Evolutionary conservation across 2,888 invertebrate species (phyloP).

Genomic region (Byasa hedistus): DNA sequence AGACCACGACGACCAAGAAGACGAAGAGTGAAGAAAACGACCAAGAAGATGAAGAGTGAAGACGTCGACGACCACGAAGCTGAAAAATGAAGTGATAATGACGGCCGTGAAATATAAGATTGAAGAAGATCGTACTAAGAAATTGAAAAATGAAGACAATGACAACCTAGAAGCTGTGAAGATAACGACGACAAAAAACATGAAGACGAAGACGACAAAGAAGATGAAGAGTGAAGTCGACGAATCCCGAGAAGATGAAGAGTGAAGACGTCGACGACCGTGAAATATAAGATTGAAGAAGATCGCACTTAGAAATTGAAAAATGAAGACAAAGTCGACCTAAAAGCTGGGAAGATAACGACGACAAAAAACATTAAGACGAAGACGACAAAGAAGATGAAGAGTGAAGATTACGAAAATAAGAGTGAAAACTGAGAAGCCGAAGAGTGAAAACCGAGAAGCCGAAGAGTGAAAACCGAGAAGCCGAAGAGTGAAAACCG

Average conservation of each 20-base stretch:
- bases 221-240: constrained; percentile 22
- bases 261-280: constrained; percentile 5
- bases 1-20: constrained; percentile 28
- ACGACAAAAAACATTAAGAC: constrained; percentile 5
- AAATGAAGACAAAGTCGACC: not conserved
- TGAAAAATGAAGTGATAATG: constrained; percentile 3
- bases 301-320: constrained; percentile 6
- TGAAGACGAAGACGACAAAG: constrained; percentile 10
- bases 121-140: constrained; percentile 15
- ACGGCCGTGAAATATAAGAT: constrained; percentile 11
- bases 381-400: constrained; percentile 4
- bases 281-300: constrained; percentile 17
- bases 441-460: constrained; percentile 14
- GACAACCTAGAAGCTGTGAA: constrained; percentile 7
- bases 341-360: constrained; percentile 11
- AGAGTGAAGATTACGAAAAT: constrained; percentile 20
- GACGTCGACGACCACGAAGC: constrained; percentile 24
- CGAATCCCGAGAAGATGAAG: constrained; percentile 15
- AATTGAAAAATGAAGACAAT: not conserved
- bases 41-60: constrained; percentile 11
- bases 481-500: constrained; percentile 21
- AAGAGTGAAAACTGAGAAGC: constrained; percentile 8
- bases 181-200: constrained; percentile 29
- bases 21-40: too few species aligned
- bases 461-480: constrained; percentile 14